Evolutionary conservation across 1,140 invertebrate genomes (phyloP).

Genomic region (Drosophila bifasciata): DNA sequence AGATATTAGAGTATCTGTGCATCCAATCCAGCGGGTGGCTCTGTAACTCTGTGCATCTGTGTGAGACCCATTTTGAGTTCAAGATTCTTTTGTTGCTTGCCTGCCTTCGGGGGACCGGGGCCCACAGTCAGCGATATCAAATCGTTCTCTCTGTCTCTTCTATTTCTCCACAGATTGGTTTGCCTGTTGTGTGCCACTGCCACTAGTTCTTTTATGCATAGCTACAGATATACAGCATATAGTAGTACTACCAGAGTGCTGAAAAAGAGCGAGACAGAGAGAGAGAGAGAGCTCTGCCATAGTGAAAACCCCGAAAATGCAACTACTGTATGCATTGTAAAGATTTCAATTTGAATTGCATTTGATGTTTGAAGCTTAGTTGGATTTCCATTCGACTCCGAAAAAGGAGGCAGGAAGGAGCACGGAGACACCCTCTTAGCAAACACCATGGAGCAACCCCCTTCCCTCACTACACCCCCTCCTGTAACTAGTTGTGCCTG

Average conservation of each 20-base stretch:
- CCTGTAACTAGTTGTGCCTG: constrained; percentile 34
- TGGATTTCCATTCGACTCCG: constrained; percentile 42
- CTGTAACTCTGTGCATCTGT: constrained; percentile 37
- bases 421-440: background rate
- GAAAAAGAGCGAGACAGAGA: background rate
- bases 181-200: constrained; percentile 24
- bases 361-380: constrained; percentile 68
- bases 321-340: constrained; percentile 58
- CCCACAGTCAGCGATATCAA: constrained; percentile 22
- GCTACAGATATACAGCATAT: no score
- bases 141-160: constrained; percentile 11
- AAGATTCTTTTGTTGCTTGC: constrained; percentile 62
- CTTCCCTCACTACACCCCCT: background rate
- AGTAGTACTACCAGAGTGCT: no score
- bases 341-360: constrained; percentile 69
- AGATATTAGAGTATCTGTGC: constrained; percentile 53
- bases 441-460: background rate
- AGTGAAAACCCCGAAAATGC: constrained; percentile 44
- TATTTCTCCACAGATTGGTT: constrained; percentile 7
- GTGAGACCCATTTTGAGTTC: constrained; percentile 60
- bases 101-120: constrained; percentile 2
- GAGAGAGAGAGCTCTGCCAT: background rate
- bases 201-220: constrained; percentile 9
- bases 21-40: constrained; percentile 30
- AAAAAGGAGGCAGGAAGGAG: background rate